Conservation (phyloP, 1,140 invertebrate species). For the Holcopasites calliopsidis region DNA sequence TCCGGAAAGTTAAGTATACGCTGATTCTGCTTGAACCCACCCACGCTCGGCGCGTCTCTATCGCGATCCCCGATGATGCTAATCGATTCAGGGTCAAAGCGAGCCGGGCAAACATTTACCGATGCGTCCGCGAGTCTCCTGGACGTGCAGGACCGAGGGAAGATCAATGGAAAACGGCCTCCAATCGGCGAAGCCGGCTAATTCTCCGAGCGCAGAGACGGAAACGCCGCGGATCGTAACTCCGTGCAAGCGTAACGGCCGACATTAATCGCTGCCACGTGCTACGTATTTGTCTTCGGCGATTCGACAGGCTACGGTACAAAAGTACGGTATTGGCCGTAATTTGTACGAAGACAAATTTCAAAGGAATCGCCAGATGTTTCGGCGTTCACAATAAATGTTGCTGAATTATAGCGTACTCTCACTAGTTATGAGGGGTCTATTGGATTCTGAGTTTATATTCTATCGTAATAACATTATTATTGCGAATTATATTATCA, state of each 20-base stretch:
- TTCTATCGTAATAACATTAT: no score
- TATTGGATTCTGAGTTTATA: no score
- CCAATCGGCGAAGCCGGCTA: neutral
- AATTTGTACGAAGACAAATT: neutral
- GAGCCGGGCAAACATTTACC: neutral
- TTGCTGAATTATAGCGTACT: no score
- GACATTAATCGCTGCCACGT: slow-evolving; percentile 54
- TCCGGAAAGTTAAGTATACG: neutral
- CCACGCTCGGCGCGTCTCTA: neutral
- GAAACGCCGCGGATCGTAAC: slow-evolving; percentile 22
- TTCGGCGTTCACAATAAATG: no score
- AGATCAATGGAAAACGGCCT: slow-evolving; percentile 20
- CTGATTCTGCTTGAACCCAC: neutral
- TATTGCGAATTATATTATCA: no score
- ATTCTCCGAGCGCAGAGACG: slow-evolving; percentile 1
- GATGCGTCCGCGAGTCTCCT: neutral
- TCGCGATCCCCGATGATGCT: neutral
- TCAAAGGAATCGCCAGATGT: no score
- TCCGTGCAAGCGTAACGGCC: slow-evolving; percentile 13
- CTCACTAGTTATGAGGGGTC: no score
- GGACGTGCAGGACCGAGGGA: neutral
- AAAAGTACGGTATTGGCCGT: neutral
- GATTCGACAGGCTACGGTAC: neutral
- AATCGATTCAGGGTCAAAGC: slow-evolving; percentile 46
- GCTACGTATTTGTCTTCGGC: slow-evolving; percentile 44